These are phyloP conservation scores for Cyrtonyx montezumae DNA, from an alignment of 2,113 vertebrate species.

Conservation along the genomic window DNA sequence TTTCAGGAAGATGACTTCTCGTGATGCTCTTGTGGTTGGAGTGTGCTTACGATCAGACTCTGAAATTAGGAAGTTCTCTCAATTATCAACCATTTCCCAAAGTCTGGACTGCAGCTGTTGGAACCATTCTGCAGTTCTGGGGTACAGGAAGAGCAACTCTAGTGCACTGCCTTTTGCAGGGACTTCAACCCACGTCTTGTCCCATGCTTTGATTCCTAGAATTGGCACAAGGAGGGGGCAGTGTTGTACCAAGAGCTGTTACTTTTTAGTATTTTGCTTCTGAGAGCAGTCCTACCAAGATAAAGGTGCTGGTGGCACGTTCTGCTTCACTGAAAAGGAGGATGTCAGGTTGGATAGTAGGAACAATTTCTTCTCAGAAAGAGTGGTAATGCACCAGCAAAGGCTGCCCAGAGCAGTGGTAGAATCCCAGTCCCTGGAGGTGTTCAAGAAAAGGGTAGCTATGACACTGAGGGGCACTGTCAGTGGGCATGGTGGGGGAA, in stretches of 20 bases:
- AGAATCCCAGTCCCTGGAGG: no score
- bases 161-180: fast-evolving
- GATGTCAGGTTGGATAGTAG: no score
- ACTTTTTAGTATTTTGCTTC: not conserved
- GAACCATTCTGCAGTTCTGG: not conserved
- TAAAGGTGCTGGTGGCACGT: not conserved
- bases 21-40: not conserved
- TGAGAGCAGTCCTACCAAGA: not conserved
- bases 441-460: no score
- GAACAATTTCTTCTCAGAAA: no score
- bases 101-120: not conserved
- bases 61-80: not conserved
- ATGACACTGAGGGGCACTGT: no score
- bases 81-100: not conserved
- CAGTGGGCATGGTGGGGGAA: no score
- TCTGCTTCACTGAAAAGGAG: not conserved
- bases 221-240: not conserved
- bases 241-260: not conserved
- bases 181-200: not conserved
- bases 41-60: not conserved
- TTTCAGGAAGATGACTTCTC: not conserved
- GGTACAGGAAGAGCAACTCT: not conserved
- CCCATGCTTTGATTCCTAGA: not conserved
- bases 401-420: no score
- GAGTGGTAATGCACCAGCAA: no score